Conservation (phyloP, 2,888 invertebrate genomes). For the Sinopyrophorus schimmeli region DNA sequence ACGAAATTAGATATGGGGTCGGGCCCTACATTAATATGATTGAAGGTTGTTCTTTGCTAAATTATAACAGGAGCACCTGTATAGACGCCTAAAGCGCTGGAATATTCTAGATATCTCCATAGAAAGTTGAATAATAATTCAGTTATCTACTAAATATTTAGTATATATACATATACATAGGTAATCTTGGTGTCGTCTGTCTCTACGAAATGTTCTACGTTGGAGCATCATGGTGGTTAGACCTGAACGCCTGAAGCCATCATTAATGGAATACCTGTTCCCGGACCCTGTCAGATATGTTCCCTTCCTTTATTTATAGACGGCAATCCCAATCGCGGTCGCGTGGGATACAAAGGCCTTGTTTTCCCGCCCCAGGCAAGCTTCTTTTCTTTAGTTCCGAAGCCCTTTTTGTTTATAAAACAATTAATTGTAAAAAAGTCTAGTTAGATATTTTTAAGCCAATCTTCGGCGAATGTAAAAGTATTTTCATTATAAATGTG, state of each 20-base stretch:
- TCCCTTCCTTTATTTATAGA: slow-evolving; percentile 39
- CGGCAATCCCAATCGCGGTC: slow-evolving; percentile 34
- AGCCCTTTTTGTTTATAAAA: slow-evolving; percentile 23
- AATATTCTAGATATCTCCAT: no score
- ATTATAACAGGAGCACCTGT: slow-evolving; percentile 14
- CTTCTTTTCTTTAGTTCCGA: slow-evolving; percentile 22
- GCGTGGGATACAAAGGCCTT: slow-evolving; percentile 26
- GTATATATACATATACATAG: no score
- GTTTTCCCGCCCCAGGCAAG: slow-evolving; percentile 15
- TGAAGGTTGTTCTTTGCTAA: slow-evolving; percentile 11
- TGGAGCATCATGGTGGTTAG: slow-evolving; percentile 13
- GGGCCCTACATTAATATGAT: slow-evolving; percentile 37
- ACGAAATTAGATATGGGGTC: slow-evolving; percentile 33
- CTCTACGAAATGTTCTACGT: not conserved
- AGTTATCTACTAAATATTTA: slow-evolving; percentile 6
- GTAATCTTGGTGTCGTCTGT: slow-evolving; percentile 3
- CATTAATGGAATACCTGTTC: slow-evolving; percentile 44
- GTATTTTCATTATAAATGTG: no score
- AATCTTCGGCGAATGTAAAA: no score
- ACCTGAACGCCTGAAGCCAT: slow-evolving; percentile 34
- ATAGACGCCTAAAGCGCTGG: slow-evolving; percentile 7
- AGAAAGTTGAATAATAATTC: slow-evolving; percentile 9
- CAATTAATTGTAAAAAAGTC: slow-evolving; percentile 29
- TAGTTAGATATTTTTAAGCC: no score
- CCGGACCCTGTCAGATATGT: slow-evolving; percentile 38